Base-by-base conservation (phyloP, 2,113 vertebrate genomes). In the Anguilla rostrata region DNA sequence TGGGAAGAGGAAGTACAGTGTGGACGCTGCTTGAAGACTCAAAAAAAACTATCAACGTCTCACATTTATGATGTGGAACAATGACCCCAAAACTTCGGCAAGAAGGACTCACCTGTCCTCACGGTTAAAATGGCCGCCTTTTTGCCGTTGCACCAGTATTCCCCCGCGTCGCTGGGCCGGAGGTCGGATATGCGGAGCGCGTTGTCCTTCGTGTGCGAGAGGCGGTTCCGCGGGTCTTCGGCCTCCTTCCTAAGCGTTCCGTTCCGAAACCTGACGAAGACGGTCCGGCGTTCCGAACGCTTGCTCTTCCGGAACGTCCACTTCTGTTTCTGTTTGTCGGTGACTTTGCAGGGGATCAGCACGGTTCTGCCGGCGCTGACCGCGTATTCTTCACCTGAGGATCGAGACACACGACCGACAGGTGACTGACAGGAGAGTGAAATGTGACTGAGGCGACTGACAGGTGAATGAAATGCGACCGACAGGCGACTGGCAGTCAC, bases 121-220 rank as follows among this genome's bases (percentile, higher is more conserved):
- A 94, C 87, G 0, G 71, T 84, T 26, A 95, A 85, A 3, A 2
- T 75, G 39, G 82, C 91, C 85, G 81, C 79, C 60, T 78, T 40
- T 3, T 89, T 26, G 2, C 86, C 78, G 12, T 92, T 94, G 66
- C 94, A 95, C 29, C 84, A 41, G 22, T 94, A 94, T n/a, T 89
- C 86, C 78, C 93, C 94, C 0, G 91, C 87, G 79, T 94, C 94
- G 9, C 75, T 82, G 9, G 40, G 90, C 88, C 90, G 91, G 81
- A 95, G 85, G 87, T 92, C 26, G 8, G 46, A 40, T 88, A 94
- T 94, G 88, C 89, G 92, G 87, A 95, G 89, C 12, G 90, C 90
- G 18, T 29, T 43, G 0, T 88, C 12, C 22, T 85, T 29, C 0
- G 9, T n/a, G 7, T 89, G 90, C 46, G 89, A 80, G 81, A 93